phyloP scores from a whole-genome alignment of 2,113 vertebrate species.

The Chloroceryle aenea region DNA sequence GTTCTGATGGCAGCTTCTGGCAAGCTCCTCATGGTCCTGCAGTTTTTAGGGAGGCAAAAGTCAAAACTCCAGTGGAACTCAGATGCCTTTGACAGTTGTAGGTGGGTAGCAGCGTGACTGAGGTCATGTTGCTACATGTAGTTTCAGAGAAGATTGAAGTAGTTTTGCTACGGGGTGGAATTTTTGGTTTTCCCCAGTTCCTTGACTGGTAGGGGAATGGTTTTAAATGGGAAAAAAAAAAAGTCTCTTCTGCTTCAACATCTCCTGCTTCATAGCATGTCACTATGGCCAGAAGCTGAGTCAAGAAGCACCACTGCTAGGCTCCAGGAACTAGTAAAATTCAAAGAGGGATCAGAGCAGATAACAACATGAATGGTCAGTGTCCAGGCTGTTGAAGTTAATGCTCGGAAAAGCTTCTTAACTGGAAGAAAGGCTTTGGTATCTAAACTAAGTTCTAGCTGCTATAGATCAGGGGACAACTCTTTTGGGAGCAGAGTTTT shows the following conservation, averaged over 20 bases:
- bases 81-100: background rate
- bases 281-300: background rate
- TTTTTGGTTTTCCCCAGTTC: background rate
- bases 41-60: background rate
- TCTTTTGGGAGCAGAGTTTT: background rate
- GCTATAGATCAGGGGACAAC: background rate
- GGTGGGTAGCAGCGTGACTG: background rate
- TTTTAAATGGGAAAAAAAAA: background rate
- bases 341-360: background rate
- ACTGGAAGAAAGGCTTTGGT: background rate
- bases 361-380: background rate
- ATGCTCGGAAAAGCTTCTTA: background rate
- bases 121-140: background rate
- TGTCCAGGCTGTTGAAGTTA: background rate
- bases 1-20: background rate
- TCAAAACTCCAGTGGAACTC: background rate
- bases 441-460: background rate
- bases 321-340: background rate
- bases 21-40: background rate
- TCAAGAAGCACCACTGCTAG: background rate
- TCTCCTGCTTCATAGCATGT: background rate
- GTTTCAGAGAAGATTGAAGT: background rate
- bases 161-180: background rate
- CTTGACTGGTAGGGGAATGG: background rate
- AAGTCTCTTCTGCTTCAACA: background rate